Evolutionary conservation across 2,113 vertebrate genomes (phyloP).

Genomic region (Tretioscincus oriximinensis): DNA sequence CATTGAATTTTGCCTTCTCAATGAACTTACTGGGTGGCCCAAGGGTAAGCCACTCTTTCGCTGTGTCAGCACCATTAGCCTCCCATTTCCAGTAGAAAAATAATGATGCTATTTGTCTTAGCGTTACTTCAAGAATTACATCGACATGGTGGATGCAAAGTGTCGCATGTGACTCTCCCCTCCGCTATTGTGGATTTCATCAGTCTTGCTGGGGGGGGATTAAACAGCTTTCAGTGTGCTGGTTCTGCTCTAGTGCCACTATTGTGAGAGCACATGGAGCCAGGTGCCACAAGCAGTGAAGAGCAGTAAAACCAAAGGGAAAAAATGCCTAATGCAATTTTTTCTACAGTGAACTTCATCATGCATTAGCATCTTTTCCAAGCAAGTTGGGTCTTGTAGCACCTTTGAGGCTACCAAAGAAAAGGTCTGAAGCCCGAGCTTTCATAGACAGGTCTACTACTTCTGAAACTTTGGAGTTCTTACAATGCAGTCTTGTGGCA

Average conservation of each 20-base stretch:
- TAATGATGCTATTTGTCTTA: not conserved
- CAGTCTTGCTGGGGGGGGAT: not conserved
- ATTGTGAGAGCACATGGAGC: no score
- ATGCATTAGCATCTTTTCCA: no score
- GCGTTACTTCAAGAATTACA: not conserved
- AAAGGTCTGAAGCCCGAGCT: no score
- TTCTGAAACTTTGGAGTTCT: no score
- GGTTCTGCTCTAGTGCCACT: no score
- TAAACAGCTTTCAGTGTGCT: no score
- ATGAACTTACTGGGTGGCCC: not conserved
- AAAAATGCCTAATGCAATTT: not conserved
- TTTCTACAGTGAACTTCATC: no score
- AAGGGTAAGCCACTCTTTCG: not conserved
- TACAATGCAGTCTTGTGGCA: no score
- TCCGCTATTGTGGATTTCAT: not conserved
- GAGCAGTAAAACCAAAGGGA: not conserved
- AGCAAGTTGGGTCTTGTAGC: no score
- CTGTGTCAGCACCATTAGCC: not conserved
- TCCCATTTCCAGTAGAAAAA: not conserved
- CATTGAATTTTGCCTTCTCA: not conserved
- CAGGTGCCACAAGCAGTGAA: not conserved
- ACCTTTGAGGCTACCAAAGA: no score
- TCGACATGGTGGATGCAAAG: not conserved
- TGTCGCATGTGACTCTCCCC: not conserved
- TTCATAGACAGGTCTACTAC: no score